These are phyloP conservation scores for Drosophila varians DNA, from an alignment of 1,140 invertebrate genomes.

Conservation along the genomic window DNA sequence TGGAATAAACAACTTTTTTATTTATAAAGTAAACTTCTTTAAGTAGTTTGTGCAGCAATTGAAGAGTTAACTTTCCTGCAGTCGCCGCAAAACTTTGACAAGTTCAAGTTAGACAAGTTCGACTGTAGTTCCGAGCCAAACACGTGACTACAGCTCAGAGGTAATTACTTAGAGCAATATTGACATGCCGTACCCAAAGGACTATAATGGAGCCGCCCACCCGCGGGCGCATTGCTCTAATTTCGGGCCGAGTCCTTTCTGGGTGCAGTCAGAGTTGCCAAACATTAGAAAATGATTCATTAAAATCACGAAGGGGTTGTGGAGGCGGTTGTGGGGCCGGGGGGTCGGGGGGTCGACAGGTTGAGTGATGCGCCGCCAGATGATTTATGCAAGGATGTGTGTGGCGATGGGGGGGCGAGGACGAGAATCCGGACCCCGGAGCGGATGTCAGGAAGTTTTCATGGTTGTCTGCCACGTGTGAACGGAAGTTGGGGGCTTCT, in stretches of 20 bases:
- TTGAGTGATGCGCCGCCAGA: slow-evolving; percentile 58
- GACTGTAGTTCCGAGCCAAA: slow-evolving; percentile 9
- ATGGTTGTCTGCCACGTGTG: slow-evolving; percentile 54
- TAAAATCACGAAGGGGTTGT: slow-evolving; percentile 49
- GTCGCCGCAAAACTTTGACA: neutral
- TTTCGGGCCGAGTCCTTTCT: neutral
- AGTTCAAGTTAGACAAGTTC: slow-evolving; percentile 10
- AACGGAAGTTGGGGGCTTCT: slow-evolving; percentile 17
- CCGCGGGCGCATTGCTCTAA: slow-evolving; percentile 22
- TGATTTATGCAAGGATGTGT: slow-evolving; percentile 57
- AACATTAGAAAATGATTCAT: slow-evolving; percentile 75
- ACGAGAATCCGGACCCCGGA: neutral
- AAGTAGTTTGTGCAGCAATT: neutral
- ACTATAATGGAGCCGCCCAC: slow-evolving; percentile 10
- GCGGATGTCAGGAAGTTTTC: slow-evolving; percentile 37
- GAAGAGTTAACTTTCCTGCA: neutral
- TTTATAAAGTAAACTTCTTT: neutral
- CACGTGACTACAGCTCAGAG: slow-evolving; percentile 8
- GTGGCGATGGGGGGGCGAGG: slow-evolving; percentile 1
- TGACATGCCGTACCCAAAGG: slow-evolving; percentile 15
- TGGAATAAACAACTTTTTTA: too few species aligned
- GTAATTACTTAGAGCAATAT: slow-evolving; percentile 34
- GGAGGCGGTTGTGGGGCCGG: slow-evolving; percentile 43
- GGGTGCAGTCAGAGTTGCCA: slow-evolving; percentile 29
- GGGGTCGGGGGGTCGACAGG: slow-evolving; percentile 45